Conservation (phyloP, 2,888 invertebrate species). For the Linnaemya vulpina region DNA sequence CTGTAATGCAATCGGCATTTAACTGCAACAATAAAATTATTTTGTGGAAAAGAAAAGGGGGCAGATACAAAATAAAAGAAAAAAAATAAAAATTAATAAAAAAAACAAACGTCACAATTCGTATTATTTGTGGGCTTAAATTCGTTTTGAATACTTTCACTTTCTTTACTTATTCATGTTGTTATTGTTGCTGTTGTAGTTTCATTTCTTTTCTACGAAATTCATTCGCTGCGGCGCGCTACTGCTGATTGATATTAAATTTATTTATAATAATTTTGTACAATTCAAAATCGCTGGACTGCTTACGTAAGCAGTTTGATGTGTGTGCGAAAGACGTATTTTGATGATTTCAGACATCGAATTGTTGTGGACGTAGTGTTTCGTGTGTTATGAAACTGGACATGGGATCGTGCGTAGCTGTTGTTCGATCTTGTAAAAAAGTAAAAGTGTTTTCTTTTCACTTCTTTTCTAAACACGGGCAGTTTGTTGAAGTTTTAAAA, state of each 20-base stretch:
- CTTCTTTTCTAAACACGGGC: too few species aligned
- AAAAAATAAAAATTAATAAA: background rate
- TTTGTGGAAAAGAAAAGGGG: constrained; percentile 10
- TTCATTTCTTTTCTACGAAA: constrained; percentile 20
- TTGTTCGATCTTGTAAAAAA: too few species aligned
- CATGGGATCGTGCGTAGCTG: too few species aligned
- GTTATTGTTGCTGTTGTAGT: constrained; percentile 1
- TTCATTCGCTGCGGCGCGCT: constrained; percentile 37
- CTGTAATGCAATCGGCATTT: constrained; percentile 53
- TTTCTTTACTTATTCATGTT: constrained; percentile 55
- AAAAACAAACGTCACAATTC: constrained; percentile 41
- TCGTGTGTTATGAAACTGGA: too few species aligned
- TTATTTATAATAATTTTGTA: background rate
- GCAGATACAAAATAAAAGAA: background rate
- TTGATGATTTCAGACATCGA: background rate
- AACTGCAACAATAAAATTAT: constrained; percentile 16
- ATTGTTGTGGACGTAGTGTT: background rate
- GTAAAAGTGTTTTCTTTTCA: too few species aligned
- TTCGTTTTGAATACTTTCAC: constrained; percentile 61
- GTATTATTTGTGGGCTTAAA: constrained; percentile 41
- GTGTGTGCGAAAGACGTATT: background rate
- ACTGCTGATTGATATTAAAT: constrained; percentile 39
- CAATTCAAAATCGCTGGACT: background rate
- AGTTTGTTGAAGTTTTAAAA: too few species aligned
- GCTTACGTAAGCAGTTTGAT: background rate